Percentiles rank a stretch among this genome's conserved stretches.
Evolutionary conservation across 2,113 vertebrate genomes (phyloP).

Genomic region (Pycnonotus jocosus): DNA sequence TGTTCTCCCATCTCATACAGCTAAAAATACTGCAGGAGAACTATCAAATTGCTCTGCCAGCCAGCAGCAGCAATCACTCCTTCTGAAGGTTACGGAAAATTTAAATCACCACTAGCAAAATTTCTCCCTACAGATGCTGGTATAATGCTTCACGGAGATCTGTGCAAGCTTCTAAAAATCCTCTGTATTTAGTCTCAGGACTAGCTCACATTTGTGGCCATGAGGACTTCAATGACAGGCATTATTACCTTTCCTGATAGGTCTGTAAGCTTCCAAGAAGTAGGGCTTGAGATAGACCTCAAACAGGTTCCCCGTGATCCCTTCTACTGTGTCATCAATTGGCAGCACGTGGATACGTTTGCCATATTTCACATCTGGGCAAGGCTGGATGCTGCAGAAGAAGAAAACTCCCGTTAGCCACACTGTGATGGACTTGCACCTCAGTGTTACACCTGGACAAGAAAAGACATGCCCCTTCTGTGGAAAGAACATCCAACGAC

Average conservation of each 20-base stretch:
- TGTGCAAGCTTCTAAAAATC: not conserved
- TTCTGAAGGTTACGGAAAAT: not conserved
- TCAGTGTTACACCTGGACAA: not conserved
- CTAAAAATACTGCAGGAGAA: not conserved
- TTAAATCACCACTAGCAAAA: not conserved
- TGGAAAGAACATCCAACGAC: not conserved
- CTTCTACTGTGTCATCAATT: slow-evolving; percentile 97
- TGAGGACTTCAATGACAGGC: not conserved
- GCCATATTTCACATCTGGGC: slow-evolving; percentile 97
- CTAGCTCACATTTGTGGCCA: not conserved
- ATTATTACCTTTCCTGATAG: slow-evolving; percentile 92
- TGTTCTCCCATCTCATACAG: not conserved
- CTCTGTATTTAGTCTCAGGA: not conserved
- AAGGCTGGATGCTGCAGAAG: slow-evolving; percentile 92
- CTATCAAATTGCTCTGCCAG: not conserved
- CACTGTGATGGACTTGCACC: not conserved
- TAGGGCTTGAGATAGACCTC: slow-evolving; percentile 99
- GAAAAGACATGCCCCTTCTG: not conserved
- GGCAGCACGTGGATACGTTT: slow-evolving; percentile 98
- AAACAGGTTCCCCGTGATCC: slow-evolving; percentile 97
- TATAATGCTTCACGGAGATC: not conserved
- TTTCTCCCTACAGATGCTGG: not conserved
- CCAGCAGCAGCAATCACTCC: not conserved
- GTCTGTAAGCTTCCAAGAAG: slow-evolving; percentile 97
- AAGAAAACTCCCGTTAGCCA: slow-evolving; percentile 52